A percentile compares a stretch with the other conserved stretches of the same genome.
These are phyloP conservation scores for Rhinoraja longicauda DNA, from an alignment of 2,797 vertebrate genomes.

Conservation along the genomic window DNA sequence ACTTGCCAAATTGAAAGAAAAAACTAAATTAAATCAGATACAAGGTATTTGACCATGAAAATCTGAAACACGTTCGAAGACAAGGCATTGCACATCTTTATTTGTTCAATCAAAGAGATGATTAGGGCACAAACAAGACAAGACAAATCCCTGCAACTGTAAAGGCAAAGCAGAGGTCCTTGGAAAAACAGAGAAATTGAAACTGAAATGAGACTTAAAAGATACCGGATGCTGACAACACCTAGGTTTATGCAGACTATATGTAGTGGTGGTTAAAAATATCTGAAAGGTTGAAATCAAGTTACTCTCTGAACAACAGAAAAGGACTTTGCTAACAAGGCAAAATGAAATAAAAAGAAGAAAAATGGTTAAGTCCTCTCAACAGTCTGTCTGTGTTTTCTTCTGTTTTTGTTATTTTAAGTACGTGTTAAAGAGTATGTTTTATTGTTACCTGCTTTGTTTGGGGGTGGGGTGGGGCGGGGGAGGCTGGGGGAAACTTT, in stretches of 20 bases:
- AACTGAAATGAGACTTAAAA: not conserved
- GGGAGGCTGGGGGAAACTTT: too few species aligned
- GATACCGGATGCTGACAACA: not conserved
- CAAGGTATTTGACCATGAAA: not conserved
- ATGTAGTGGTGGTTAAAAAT: not conserved
- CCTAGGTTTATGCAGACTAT: not conserved
- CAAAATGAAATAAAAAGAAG: not conserved
- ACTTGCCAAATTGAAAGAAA: not conserved
- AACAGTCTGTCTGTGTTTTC: too few species aligned
- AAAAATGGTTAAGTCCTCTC: not conserved
- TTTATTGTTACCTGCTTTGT: too few species aligned
- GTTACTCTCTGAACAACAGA: not conserved
- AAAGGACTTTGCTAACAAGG: not conserved
- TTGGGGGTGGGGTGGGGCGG: too few species aligned
- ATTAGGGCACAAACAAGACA: not conserved
- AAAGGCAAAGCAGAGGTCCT: not conserved
- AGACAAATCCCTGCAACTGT: not conserved
- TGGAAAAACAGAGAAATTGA: not conserved
- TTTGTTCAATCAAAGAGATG: not conserved
- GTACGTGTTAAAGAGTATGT: too few species aligned
- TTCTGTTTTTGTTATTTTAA: too few species aligned
- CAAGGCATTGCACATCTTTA: not conserved
- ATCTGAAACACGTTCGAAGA: not conserved
- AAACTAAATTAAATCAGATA: not conserved
- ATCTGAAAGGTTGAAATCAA: not conserved